Evolutionary conservation across 1,140 invertebrate species (phyloP), one percentile per base, ranked within the genome.

Genomic region (Littorina saxatilis): DNA sequence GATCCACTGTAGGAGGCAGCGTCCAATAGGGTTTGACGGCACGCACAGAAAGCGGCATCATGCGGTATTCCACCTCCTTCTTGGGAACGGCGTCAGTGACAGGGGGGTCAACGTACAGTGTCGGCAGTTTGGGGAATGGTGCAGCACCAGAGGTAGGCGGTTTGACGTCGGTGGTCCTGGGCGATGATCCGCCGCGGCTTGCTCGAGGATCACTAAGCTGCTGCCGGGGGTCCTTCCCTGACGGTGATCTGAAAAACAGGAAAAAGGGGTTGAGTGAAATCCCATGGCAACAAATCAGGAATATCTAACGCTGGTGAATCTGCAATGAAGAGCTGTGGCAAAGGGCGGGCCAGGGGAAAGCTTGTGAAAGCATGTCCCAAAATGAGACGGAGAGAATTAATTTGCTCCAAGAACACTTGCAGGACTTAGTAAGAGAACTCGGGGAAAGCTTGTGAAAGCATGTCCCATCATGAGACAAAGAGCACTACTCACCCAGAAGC

Each of bases 1-100:
- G 39, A 81, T 91, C 85, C 1, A 91, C 37, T 29, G 78, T 66
- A 55, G 78, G 27, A n/a, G 88, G 88, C 52, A 88, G 77, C 29
- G 68, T 29, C 52, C 79, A 70, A 27, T 85, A 85, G n/a, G 80
- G 79, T 77, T 82, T 83, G n/a, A 72, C 37, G 20, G 47, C 37
- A 37, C 74, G 61, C 9, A 84, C 40, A 23, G 76, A 74, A 2
- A 86, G 52, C 40, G 75, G 61, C 13, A 68, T 78, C 29, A 86
- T 72, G 3, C 68, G 52, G 50, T 86, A 86, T 3, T 55, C 40
- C 50, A 86, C 17, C 17, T 81, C 55, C 37, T 63, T 79, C 32
- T 52, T 43, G 9, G 84, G 83, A n/a, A 74, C 52, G 55, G 79
- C 83, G 81, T 73, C 81, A 40, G 80, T 81, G 17, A 84, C 83